phyloP scores from a whole-genome alignment of 2,113 vertebrate species.

The Nycticebus coucang region DNA sequence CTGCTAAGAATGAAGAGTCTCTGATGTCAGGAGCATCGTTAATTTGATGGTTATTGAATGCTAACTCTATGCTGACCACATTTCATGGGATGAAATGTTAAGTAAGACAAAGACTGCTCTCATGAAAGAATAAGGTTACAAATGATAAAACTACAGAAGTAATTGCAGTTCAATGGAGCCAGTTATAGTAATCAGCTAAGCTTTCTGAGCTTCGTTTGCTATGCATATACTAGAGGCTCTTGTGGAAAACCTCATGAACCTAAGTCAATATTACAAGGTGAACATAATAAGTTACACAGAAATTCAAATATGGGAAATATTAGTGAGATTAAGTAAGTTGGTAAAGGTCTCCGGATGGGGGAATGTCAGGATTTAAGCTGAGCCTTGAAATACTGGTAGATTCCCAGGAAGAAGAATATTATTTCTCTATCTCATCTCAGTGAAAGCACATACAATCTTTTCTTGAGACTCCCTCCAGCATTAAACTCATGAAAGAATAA shows the following conservation, averaged over 20 bases:
- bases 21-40: background rate
- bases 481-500: background rate
- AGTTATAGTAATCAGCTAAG: background rate
- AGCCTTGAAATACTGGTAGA: background rate
- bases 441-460: background rate
- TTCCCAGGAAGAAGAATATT: background rate
- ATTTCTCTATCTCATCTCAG: background rate
- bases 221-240: background rate
- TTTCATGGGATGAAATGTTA: fast-evolving
- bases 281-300: background rate
- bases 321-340: background rate
- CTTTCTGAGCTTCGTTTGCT: background rate
- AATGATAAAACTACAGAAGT: background rate
- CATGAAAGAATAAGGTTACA: background rate
- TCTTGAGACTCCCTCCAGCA: background rate
- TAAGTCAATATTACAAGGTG: background rate
- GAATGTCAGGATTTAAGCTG: background rate
- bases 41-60: background rate
- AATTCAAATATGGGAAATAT: background rate
- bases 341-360: background rate
- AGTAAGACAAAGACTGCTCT: background rate
- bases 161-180: background rate
- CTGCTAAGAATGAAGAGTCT: background rate
- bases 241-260: background rate
- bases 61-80: background rate